Evolutionary conservation across 2,797 vertebrate genomes (phyloP).

Genomic region (Crocodylus rhombifer): DNA sequence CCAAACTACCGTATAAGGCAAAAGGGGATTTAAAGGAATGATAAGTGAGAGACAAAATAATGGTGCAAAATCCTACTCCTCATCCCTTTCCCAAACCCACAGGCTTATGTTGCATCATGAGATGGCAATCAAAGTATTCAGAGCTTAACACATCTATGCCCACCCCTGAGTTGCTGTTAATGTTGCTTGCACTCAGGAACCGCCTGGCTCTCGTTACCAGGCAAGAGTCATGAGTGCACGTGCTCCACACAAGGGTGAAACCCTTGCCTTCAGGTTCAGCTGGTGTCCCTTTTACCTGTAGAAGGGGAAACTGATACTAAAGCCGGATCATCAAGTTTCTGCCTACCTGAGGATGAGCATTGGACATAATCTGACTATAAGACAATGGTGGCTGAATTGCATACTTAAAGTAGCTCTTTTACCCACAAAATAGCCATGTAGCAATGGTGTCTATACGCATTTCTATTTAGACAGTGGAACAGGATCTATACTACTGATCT

Average conservation of each 20-base stretch:
- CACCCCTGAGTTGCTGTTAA: rapidly evolving
- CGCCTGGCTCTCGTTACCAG: rapidly evolving
- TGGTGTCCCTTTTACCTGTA: background rate
- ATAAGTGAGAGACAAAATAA: no score
- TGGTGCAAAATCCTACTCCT: no score
- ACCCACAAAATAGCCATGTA: rapidly evolving
- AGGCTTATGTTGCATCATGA: rapidly evolving
- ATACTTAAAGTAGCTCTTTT: background rate
- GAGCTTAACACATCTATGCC: rapidly evolving
- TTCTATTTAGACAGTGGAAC: rapidly evolving
- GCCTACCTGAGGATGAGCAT: background rate
- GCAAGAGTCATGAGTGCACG: rapidly evolving
- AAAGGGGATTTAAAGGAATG: no score
- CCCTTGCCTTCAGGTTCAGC: background rate
- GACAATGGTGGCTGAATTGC: background rate
- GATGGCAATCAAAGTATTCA: rapidly evolving
- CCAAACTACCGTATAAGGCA: no score
- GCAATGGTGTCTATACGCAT: rapidly evolving
- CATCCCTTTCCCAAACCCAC: no score
- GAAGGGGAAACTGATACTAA: background rate
- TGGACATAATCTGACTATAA: background rate
- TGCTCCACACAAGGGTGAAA: background rate
- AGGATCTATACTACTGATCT: rapidly evolving
- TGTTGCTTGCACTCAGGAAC: rapidly evolving
- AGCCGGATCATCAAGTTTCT: no score